Conservation (phyloP, 2,888 invertebrate species). For the Quadriops clusia region DNA sequence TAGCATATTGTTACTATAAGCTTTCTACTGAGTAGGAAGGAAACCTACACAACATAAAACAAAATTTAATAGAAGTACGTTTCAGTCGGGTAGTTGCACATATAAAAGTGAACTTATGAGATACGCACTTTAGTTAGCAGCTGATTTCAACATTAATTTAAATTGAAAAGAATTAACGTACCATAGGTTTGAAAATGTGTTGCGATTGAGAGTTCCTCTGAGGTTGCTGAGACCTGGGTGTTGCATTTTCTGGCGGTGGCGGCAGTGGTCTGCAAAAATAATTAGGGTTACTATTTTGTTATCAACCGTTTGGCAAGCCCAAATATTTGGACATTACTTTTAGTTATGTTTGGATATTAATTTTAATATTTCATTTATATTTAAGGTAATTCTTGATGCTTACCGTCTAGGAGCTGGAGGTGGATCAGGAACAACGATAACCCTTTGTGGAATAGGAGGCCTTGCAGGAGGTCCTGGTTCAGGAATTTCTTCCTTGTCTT, state of each 20-base stretch:
- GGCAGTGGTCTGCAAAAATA: constrained; percentile 57
- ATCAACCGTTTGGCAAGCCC: too few species aligned
- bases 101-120: neutral
- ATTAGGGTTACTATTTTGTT: neutral
- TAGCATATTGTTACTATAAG: too few species aligned
- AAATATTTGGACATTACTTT: too few species aligned
- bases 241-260: constrained; percentile 65
- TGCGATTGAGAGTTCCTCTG: constrained; percentile 74
- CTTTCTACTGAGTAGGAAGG: too few species aligned
- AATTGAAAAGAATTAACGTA: constrained; percentile 33
- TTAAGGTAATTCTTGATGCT: constrained; percentile 26
- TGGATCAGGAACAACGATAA: constrained; percentile 85
- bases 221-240: constrained; percentile 46
- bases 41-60: too few species aligned
- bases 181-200: constrained; percentile 82
- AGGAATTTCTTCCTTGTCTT: constrained; percentile 49
- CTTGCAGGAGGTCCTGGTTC: constrained; percentile 82
- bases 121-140: neutral
- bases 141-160: constrained; percentile 4
- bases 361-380: neutral
- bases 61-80: too few species aligned
- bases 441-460: constrained; percentile 80
- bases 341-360: neutral
- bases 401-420: constrained; percentile 47
- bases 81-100: too few species aligned